Base-by-base conservation (phyloP, 2,888 invertebrate species). In the Drosophila mulleri region DNA sequence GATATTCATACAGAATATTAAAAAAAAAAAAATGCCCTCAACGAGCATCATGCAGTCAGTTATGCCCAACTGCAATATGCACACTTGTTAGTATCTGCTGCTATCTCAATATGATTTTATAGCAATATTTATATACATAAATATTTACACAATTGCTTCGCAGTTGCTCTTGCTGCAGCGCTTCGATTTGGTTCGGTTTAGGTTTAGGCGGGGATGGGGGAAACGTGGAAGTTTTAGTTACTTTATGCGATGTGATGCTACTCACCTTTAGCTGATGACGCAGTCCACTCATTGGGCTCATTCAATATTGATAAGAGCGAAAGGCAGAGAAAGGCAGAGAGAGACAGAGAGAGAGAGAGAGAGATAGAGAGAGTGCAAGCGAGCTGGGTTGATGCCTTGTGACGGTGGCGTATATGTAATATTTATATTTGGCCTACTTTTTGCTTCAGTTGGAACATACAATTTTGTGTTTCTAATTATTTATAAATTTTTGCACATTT, bases 201-300 rank as follows among this genome's bases (percentile, higher is more conserved):
- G 61, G 59, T 67, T 48, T 29, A 48, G 41, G 16, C 16, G 4
- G 37, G 37, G 6, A 0, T 3, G 45, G 16, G 44, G 44, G 16
- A 23, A 18, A 18, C 23, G 18, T 35, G 44, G 20, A 39, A 23
- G 63, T 41, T 29, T 59, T 56, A 20, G 39, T 39, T 44, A 35
- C 16, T 65, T 14, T 4, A n/a, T 41, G 54, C 14, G 42, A 26
- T 47, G 48, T 44, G 37, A 39, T 16, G 41, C 18, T 71, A 86
- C 91, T 90, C 78, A 92, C 92, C 92, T 92, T 92, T 35, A 92
- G 87, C 82, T 92, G 92, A 71, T 92, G 92, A 69, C 92, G 92
- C 79, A 92, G 89, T 83, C 93, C 92, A 79, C 93, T 93, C 92
- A 92, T 92, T 75, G 92, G 91, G 88, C 91, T 92, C 92, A 92